Evolutionary conservation across 2,888 invertebrate species (phyloP).

Genomic region (Hypercompe scribonia): DNA sequence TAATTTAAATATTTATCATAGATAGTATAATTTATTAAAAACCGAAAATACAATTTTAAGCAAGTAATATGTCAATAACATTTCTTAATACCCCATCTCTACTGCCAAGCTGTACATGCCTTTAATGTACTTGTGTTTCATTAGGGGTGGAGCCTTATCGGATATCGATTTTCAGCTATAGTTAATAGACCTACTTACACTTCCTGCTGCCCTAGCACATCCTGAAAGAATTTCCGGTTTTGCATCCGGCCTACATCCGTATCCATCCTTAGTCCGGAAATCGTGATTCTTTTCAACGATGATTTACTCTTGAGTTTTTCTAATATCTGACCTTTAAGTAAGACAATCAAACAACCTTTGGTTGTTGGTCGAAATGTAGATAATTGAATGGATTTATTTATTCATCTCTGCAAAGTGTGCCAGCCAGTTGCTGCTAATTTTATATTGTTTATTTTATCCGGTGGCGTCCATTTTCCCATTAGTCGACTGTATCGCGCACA

Average conservation of each 20-base stretch:
- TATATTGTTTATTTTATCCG: neutral
- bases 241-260: conserved; percentile 43
- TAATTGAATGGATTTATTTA: neutral
- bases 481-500: conserved; percentile 68
- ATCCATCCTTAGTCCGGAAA: conserved; percentile 24
- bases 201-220: conserved; percentile 64
- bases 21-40: neutral
- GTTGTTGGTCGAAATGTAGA: neutral
- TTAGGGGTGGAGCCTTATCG: conserved; percentile 30
- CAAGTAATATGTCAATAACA: neutral
- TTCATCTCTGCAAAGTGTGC: neutral
- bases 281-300: neutral
- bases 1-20: neutral
- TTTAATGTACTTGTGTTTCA: neutral
- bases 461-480: conserved; percentile 58
- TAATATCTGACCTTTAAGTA: neutral
- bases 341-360: neutral
- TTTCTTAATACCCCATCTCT: neutral
- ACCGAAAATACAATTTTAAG: neutral
- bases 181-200: conserved; percentile 30
- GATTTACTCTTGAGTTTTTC: neutral
- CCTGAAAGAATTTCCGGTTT: conserved; percentile 69
- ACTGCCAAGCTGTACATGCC: neutral
- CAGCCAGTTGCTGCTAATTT: neutral
- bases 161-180: conserved; percentile 63